These are phyloP conservation scores for Hypotaenidia philippensis DNA, from an alignment of 2,797 vertebrate species.

Conservation along the genomic window DNA sequence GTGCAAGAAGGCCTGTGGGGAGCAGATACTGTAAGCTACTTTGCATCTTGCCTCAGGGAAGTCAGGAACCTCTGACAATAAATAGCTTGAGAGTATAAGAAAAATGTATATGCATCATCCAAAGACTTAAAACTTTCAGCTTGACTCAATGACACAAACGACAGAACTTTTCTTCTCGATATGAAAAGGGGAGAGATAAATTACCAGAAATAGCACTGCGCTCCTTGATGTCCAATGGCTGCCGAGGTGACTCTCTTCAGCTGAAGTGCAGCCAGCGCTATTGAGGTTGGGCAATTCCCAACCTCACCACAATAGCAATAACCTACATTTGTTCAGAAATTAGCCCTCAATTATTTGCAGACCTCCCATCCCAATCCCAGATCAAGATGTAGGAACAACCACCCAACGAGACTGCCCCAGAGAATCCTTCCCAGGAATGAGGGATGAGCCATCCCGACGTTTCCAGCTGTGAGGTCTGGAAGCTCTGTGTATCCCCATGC, in stretches of 20 bases:
- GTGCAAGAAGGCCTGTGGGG: background rate
- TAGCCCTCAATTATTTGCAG: conserved; percentile 50
- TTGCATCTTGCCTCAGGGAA: background rate
- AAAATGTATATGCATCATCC: conserved; percentile 20
- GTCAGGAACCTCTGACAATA: conserved; percentile 23
- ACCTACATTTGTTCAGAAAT: conserved; percentile 48
- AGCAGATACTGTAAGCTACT: background rate
- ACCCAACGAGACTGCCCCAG: conserved; percentile 41
- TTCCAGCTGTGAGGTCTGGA: conserved; percentile 45
- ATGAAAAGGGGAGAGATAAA: background rate
- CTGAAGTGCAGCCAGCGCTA: background rate
- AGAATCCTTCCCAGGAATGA: background rate
- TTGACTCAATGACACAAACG: conserved; percentile 47
- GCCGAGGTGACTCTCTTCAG: background rate
- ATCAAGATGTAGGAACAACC: conserved; percentile 26
- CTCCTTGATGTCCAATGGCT: background rate
- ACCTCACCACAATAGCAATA: conserved; percentile 5
- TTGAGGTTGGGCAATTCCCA: conserved; percentile 21
- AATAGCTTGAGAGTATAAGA: conserved; percentile 27
- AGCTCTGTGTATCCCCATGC: background rate
- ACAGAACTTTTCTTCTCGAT: conserved; percentile 34
- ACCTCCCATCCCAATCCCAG: conserved; percentile 3
- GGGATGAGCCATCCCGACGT: background rate
- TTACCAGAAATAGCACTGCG: background rate
- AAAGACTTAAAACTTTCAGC: conserved; percentile 61